A percentile compares a stretch with the other conserved stretches of the same genome.
Evolutionary conservation across 2,888 invertebrate species (phyloP).

Genomic region (Cryptocephalus moraei): DNA sequence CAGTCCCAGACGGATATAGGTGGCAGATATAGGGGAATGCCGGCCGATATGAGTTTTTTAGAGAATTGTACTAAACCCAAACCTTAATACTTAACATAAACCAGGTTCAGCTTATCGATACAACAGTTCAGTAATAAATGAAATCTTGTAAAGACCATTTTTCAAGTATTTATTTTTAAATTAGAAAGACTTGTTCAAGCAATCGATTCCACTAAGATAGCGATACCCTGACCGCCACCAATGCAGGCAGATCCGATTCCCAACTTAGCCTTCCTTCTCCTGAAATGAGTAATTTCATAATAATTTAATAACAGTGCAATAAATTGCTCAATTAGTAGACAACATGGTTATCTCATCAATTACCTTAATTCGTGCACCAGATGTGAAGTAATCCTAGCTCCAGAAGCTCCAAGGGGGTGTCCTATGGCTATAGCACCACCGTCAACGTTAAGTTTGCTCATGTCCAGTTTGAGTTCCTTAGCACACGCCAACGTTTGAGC

Average conservation of each 20-base stretch:
- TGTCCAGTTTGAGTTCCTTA: conserved; percentile 77
- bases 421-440: conserved; percentile 95
- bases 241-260: conserved; percentile 96
- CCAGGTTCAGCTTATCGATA: no score
- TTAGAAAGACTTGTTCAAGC: no score
- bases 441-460: conserved; percentile 81
- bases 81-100: no score
- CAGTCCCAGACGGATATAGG: no score
- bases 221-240: conserved; percentile 97
- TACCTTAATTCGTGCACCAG: conserved; percentile 85
- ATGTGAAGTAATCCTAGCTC: conserved; percentile 83
- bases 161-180: no score
- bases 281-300: conserved; percentile 26
- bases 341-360: conserved; percentile 13
- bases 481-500: conserved; percentile 89
- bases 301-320: neutral
- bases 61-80: no score
- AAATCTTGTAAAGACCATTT: no score
- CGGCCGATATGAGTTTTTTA: no score
- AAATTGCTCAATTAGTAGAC: no score
- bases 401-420: conserved; percentile 92
- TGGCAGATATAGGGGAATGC: no score
- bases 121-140: no score
- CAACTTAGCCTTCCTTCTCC: conserved; percentile 73
- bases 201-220: conserved; percentile 65